Evolutionary conservation across 2,888 invertebrate genomes (phyloP).

Genomic region (Harpalus rubripes): DNA sequence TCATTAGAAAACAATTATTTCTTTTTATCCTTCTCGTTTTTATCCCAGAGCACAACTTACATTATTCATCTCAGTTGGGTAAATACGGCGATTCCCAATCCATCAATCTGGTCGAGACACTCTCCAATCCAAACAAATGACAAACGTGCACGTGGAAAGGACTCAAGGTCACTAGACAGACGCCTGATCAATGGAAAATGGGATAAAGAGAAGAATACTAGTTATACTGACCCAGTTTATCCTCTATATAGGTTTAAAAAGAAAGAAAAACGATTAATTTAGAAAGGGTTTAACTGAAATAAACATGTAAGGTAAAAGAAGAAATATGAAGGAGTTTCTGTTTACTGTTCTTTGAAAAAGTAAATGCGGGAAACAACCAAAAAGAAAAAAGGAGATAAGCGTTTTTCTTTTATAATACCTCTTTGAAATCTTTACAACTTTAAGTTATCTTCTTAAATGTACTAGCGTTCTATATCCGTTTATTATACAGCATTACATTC

Average conservation of each 20-base stretch:
- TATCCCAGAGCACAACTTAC: neutral
- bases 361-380: too few relatives aligned
- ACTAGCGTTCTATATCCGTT: too few relatives aligned
- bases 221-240: slow-evolving; percentile 10
- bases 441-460: too few relatives aligned
- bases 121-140: slow-evolving; percentile 5
- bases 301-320: neutral
- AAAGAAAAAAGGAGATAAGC: too few relatives aligned
- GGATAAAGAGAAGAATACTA: slow-evolving; percentile 4
- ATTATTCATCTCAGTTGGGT: neutral
- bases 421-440: too few relatives aligned
- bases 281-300: neutral
- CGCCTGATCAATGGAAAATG: neutral
- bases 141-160: slow-evolving; percentile 1
- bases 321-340: too few relatives aligned
- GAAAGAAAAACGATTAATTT: neutral
- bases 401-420: too few relatives aligned
- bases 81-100: slow-evolving; percentile 1
- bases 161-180: slow-evolving; percentile 12
- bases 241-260: neutral
- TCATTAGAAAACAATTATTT: neutral
- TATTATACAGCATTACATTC: too few relatives aligned
- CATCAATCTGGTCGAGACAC: neutral
- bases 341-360: too few relatives aligned
- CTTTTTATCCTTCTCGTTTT: neutral